These are phyloP conservation scores for Autographa gamma DNA, from an alignment of 2,888 invertebrate species.

Conservation along the genomic window DNA sequence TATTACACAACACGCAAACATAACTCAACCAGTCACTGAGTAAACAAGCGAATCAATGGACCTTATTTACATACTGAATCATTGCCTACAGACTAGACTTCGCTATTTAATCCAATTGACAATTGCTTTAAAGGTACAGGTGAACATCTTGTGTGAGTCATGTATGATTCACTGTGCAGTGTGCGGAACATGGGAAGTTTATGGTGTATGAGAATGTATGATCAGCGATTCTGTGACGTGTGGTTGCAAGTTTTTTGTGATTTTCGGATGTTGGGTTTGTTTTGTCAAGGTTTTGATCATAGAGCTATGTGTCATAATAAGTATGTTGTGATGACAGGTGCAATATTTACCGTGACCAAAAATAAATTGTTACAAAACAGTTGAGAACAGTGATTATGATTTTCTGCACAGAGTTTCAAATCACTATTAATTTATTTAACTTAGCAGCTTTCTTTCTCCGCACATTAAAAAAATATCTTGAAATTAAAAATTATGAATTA, in stretches of 20 bases:
- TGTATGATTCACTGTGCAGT: constrained; percentile 66
- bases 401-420: too few relatives aligned
- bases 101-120: constrained; percentile 49
- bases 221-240: constrained; percentile 56
- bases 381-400: too few relatives aligned
- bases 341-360: too few relatives aligned
- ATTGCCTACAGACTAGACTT: constrained; percentile 61
- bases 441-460: too few relatives aligned
- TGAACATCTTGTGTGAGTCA: constrained; percentile 68
- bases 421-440: too few relatives aligned
- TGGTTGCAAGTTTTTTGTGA: constrained; percentile 32
- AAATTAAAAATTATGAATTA: too few relatives aligned
- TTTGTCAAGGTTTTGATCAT: neutral
- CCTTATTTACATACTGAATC: constrained; percentile 74
- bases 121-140: constrained; percentile 59
- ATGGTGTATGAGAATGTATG: constrained; percentile 61
- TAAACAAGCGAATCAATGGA: constrained; percentile 69
- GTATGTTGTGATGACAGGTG: neutral
- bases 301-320: neutral
- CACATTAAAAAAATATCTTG: too few relatives aligned
- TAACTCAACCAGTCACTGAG: constrained; percentile 63
- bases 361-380: too few relatives aligned
- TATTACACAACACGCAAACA: constrained; percentile 51
- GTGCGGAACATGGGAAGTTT: constrained; percentile 69
- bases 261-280: constrained; percentile 8